Evolutionary conservation across 2,888 invertebrate genomes (phyloP), one percentile per base, ranked within the genome.

Genomic region (Dasypolia templi): DNA sequence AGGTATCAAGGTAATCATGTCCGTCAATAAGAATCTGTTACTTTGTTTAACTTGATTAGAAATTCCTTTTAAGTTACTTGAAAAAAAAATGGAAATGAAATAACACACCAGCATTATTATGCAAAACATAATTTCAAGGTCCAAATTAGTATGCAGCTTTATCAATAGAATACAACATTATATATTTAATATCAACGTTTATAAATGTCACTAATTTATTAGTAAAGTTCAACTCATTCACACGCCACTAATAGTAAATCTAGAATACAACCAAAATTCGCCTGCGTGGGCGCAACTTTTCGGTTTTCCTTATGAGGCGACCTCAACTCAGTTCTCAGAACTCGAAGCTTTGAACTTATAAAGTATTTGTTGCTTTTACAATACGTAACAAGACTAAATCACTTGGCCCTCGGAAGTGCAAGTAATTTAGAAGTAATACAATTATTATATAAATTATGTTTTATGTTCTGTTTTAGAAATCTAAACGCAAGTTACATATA

Each of bases 301-400:
- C 79, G 81, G 84, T 90, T 92, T 93, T 92, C 92, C 93, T 91
- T 92, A 88, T 78, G 82, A 82, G 85, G 89, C 80, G 70, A 83
- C 84, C 86, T 89, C 82, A 87, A 80, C 84, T 86, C 84, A 83
- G 63, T 91, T 91, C 90, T 87, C 51, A 88, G 91, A 91, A 91
- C 73, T 73, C 81, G 72, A 81, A 80, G 75, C 80, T 82, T 73
- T 82, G 72, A 71, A 78, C 83, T 81, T 82, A 70, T 78, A 82
- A 72, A 84, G 82, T 75, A 75, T 80, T 69, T 51, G 70, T 69
- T 75, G 35, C 62, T 75, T 77, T 59, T 69, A 74, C 66, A 49
- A 76, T 76, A 82, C 76, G 81, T 81, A 83, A 86, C 72, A 64
- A 59, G 70, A 75, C 82, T 87, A 85, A 86, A 79, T 86, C 87